A percentile compares a stretch with the other conserved stretches of the same genome.
Evolutionary conservation across 2,888 invertebrate genomes (phyloP).

Genomic region (Spodoptera littoralis): DNA sequence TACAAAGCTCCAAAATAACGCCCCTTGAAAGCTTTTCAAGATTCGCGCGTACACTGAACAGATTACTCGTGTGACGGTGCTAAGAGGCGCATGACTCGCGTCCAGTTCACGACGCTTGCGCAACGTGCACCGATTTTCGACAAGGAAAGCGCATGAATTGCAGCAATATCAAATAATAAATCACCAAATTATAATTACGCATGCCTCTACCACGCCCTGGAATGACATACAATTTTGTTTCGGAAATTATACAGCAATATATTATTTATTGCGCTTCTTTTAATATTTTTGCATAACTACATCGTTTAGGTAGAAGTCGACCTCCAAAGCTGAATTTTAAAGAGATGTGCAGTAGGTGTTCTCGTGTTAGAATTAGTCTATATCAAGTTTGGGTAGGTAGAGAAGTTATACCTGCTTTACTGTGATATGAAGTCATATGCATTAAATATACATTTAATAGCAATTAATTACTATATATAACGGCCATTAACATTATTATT

Average conservation of each 20-base stretch:
- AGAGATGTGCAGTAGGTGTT: conserved; percentile 55
- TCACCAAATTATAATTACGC: conserved; percentile 82
- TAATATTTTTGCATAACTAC: conserved; percentile 68
- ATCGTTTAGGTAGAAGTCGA: conserved; percentile 74
- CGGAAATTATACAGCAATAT: conserved; percentile 79
- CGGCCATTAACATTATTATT: conserved; percentile 48
- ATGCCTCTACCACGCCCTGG: conserved; percentile 79
- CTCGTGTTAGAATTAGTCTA: conserved; percentile 33
- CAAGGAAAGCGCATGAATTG: conserved; percentile 74
- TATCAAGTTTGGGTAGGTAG: conserved; percentile 1
- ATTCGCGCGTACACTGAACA: conserved; percentile 70
- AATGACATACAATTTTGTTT: conserved; percentile 82
- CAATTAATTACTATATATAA: conserved; percentile 33
- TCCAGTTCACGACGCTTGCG: conserved; percentile 71
- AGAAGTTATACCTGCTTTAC: conserved; percentile 19
- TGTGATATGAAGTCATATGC: conserved; percentile 18
- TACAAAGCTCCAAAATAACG: conserved; percentile 81
- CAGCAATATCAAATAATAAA: conserved; percentile 77
- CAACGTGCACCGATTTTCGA: conserved; percentile 81
- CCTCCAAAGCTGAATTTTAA: conserved; percentile 73
- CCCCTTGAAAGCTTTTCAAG: conserved; percentile 83
- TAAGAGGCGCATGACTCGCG: conserved; percentile 66
- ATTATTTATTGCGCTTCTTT: conserved; percentile 84
- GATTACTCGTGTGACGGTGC: conserved; percentile 69
- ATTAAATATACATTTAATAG: conserved; percentile 18